Evolutionary conservation across 2,113 vertebrate species (phyloP).

Genomic region (Podarcis cretensis): DNA sequence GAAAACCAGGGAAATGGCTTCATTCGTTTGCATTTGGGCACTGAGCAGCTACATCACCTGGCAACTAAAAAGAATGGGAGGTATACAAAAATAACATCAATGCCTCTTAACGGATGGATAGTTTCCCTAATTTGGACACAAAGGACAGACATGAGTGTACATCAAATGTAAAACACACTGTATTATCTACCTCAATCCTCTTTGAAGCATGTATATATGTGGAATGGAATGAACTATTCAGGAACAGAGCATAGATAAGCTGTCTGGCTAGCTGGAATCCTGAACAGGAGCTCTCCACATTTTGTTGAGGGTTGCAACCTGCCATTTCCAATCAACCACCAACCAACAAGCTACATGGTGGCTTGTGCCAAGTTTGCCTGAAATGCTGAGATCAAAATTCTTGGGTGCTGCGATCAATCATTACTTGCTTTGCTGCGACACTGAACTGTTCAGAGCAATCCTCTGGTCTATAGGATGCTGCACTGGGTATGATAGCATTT

Average conservation of each 20-base stretch:
- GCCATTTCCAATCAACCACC: neutral
- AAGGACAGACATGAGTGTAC: too few species aligned
- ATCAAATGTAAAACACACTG: too few species aligned
- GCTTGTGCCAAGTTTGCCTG: neutral
- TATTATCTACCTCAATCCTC: too few species aligned
- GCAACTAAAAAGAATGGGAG: neutral
- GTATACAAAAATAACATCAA: too few species aligned
- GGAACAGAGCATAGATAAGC: too few species aligned
- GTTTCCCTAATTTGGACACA: too few species aligned
- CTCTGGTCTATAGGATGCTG: fast-evolving
- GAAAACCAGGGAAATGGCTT: neutral
- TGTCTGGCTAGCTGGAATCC: too few species aligned
- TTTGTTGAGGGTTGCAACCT: neutral
- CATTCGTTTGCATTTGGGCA: neutral
- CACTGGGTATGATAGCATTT: slow-evolving; percentile 21
- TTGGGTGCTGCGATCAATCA: slow-evolving; percentile 29
- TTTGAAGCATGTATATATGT: too few species aligned
- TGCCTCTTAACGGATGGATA: too few species aligned
- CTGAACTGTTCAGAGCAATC: neutral
- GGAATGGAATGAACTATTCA: too few species aligned
- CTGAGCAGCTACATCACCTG: neutral
- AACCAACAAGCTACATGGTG: neutral
- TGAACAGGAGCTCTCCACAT: too few species aligned
- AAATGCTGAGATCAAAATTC: neutral
- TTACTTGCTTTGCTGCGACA: neutral